These are phyloP conservation scores for Eupithecia tripunctaria DNA, from an alignment of 2,888 invertebrate genomes.

Conservation along the genomic window DNA sequence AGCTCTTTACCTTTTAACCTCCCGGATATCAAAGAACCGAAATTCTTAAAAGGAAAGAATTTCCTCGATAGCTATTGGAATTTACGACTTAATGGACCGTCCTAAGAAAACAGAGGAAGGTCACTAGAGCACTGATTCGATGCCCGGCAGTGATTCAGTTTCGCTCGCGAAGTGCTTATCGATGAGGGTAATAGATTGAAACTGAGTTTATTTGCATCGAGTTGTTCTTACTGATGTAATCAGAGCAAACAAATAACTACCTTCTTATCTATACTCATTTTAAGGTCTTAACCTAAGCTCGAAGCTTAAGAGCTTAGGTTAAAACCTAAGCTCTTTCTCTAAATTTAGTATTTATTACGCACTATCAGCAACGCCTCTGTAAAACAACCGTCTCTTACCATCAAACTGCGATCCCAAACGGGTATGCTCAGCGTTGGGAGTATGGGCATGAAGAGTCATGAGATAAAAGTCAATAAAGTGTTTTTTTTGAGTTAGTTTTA, in stretches of 20 bases:
- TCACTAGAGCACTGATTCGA: slow-evolving; percentile 57
- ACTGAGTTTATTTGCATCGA: slow-evolving; percentile 9
- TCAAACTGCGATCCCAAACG: too few species aligned
- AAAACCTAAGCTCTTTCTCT: too few species aligned
- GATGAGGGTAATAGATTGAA: slow-evolving; percentile 19
- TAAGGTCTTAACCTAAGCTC: too few species aligned
- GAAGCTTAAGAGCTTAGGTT: too few species aligned
- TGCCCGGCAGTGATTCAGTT: slow-evolving; percentile 55
- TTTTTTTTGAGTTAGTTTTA: too few species aligned
- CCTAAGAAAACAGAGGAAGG: slow-evolving; percentile 67
- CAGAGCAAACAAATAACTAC: not conserved
- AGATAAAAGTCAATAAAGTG: too few species aligned
- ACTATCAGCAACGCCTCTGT: too few species aligned
- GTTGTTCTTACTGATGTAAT: not conserved
- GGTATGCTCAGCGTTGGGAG: too few species aligned
- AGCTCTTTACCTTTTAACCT: slow-evolving; percentile 22
- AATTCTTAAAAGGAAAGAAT: slow-evolving; percentile 45
- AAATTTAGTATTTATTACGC: too few species aligned
- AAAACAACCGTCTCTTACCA: too few species aligned
- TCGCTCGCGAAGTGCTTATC: slow-evolving; percentile 31
- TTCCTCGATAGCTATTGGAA: slow-evolving; percentile 54
- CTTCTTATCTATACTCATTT: not conserved
- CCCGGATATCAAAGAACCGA: slow-evolving; percentile 29
- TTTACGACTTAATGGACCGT: slow-evolving; percentile 64
- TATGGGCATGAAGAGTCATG: too few species aligned